phyloP scores from a whole-genome alignment of 2,888 invertebrate genomes.

The Calliopum simillimum region DNA sequence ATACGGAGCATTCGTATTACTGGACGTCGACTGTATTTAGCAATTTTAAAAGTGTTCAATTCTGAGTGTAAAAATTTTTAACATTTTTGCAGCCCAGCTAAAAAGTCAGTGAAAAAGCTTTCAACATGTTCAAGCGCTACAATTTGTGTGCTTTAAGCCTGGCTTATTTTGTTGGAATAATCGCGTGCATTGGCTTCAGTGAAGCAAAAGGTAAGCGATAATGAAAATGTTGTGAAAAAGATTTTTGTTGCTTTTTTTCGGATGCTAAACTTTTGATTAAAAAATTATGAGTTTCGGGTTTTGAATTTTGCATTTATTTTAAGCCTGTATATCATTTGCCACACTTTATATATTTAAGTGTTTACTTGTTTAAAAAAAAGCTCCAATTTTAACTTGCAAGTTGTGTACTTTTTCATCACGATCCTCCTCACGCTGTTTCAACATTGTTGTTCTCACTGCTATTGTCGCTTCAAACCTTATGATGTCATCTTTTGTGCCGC shows the following conservation, averaged over 20 bases:
- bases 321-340: neutral
- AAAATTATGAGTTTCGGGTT: neutral
- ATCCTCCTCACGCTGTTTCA: neutral
- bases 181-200: neutral
- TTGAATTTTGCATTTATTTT: neutral
- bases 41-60: neutral
- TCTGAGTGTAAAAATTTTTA: no score
- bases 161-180: constrained; percentile 6
- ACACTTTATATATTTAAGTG: no score
- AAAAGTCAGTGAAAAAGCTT: neutral
- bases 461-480: neutral
- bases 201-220: constrained; percentile 28
- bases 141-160: constrained; percentile 14
- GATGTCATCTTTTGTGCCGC: constrained; percentile 14
- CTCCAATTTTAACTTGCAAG: no score
- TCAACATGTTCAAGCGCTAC: constrained; percentile 18
- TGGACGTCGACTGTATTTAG: no score
- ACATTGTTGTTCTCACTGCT: neutral
- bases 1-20: no score
- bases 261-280: no score
- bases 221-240: neutral
- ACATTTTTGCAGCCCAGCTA: no score
- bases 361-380: no score
- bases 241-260: neutral
- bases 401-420: no score